Percentiles rank a stretch among this genome's conserved stretches.
phyloP scores from a whole-genome alignment of 1,140 invertebrate genomes.

The Bombus polaris region DNA sequence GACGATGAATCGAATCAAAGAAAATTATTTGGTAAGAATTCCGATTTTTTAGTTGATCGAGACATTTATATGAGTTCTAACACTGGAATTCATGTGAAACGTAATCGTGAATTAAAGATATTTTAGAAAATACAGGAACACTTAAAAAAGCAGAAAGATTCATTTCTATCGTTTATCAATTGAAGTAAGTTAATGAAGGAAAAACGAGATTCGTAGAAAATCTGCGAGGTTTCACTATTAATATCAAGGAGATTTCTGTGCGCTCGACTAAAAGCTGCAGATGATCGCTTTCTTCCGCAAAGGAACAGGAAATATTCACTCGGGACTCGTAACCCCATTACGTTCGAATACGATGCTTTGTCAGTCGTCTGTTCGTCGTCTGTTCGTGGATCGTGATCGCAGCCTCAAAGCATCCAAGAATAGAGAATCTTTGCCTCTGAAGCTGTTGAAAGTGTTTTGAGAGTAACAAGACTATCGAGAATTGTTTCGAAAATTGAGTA shows the following conservation, averaged over 20 bases:
- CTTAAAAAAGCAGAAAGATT: neutral
- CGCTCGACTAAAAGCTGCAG: neutral
- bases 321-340: conserved; percentile 38
- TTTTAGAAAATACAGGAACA: no score
- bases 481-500: neutral
- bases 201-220: neutral
- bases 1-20: neutral
- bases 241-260: neutral
- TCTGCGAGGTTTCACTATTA: neutral
- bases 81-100: no score
- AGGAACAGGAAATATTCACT: conserved; percentile 35
- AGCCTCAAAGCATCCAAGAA: conserved; percentile 2
- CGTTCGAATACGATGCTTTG: conserved; percentile 31
- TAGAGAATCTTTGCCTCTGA: neutral
- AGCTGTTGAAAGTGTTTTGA: neutral
- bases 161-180: neutral
- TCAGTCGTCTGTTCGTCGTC: conserved; percentile 15
- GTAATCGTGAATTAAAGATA: no score
- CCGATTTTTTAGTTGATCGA: neutral
- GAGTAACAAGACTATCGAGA: neutral
- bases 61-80: no score
- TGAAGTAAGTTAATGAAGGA: neutral
- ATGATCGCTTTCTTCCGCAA: conserved; percentile 23
- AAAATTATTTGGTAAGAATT: neutral
- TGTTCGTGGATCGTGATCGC: conserved; percentile 27